Conservation (phyloP, 2,113 vertebrate species). For the Istiophorus platypterus region DNA sequence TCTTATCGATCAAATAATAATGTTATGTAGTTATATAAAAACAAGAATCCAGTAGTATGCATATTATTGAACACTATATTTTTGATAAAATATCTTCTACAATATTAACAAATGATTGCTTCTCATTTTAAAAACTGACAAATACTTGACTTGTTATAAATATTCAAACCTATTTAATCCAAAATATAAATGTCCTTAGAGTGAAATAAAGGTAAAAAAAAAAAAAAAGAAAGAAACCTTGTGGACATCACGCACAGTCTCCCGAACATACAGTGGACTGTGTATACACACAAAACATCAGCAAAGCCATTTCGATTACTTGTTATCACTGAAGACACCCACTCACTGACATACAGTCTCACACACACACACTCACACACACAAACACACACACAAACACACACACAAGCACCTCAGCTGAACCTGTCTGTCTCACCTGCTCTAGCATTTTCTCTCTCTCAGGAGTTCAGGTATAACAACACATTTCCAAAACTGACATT, state of each 20-base stretch:
- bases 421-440: slow-evolving; percentile 27
- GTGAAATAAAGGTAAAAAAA: background rate
- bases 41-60: no score
- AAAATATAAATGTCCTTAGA: background rate
- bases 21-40: no score
- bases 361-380: background rate
- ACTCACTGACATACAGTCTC: background rate
- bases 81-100: background rate
- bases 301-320: slow-evolving; percentile 14
- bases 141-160: background rate
- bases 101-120: background rate
- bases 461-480: slow-evolving; percentile 77
- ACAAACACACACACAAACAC: slow-evolving; percentile 1
- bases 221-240: no score
- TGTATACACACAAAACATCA: slow-evolving; percentile 11
- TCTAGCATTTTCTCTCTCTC: slow-evolving; percentile 36
- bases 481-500: slow-evolving; percentile 85
- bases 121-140: background rate
- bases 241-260: background rate
- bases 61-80: no score
- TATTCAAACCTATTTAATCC: background rate
- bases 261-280: background rate
- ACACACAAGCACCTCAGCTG: slow-evolving; percentile 11
- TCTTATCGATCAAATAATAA: background rate
- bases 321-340: slow-evolving; percentile 30